Evolutionary conservation across 2,113 vertebrate species (phyloP).

Genomic region (Ageneiosus marmoratus): DNA sequence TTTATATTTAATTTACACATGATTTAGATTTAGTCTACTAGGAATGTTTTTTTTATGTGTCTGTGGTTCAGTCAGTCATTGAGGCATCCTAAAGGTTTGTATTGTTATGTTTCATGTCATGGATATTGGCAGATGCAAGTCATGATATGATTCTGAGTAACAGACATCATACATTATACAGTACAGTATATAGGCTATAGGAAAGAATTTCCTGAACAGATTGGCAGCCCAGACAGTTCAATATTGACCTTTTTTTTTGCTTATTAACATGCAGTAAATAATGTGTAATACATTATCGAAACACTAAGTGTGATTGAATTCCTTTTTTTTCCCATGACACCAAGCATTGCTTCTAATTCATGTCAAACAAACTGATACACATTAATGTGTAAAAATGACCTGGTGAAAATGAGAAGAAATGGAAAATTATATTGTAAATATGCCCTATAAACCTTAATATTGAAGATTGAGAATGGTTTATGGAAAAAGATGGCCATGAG

Average conservation of each 20-base stretch:
- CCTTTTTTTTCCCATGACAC: not conserved
- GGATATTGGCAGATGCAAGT: not conserved
- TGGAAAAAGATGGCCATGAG: slow-evolving; percentile 4
- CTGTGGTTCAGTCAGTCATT: not conserved
- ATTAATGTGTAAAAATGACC: not conserved
- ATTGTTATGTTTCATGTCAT: not conserved
- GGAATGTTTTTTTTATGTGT: not conserved
- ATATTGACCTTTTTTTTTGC: not conserved
- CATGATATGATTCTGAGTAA: not conserved
- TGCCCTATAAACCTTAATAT: not conserved
- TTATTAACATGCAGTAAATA: not conserved
- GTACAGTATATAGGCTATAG: not conserved
- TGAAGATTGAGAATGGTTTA: not conserved
- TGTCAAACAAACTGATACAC: not conserved
- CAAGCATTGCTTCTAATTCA: not conserved
- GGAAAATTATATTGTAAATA: not conserved
- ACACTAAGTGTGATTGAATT: not conserved
- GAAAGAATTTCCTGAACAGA: not conserved
- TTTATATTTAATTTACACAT: too few relatives aligned
- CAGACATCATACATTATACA: not conserved
- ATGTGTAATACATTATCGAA: not conserved
- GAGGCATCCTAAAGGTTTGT: not conserved
- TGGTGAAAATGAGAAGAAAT: slow-evolving; percentile 10
- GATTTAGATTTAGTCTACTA: not conserved
- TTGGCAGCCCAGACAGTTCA: not conserved